phyloP scores from a whole-genome alignment of 2,888 invertebrate species.

The Nephrotoma flavescens region DNA sequence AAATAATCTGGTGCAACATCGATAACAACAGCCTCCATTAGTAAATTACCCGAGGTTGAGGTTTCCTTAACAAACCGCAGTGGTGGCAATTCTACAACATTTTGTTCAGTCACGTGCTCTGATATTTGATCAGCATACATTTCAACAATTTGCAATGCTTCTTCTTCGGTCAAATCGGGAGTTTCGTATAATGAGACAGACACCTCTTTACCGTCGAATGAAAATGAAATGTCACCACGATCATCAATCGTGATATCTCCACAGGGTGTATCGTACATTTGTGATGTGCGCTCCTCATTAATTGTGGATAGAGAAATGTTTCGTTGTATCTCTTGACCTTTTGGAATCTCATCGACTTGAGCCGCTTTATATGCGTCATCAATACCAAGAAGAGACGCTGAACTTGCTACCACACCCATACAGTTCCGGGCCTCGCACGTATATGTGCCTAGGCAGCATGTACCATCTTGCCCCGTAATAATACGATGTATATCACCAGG shows the following conservation, averaged over 20 bases:
- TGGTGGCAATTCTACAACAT: conserved; percentile 74
- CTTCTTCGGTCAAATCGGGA: conserved; percentile 82
- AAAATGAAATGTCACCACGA: conserved; percentile 75
- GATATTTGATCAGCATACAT: conserved; percentile 90
- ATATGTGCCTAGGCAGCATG: conserved; percentile 78
- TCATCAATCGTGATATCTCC: conserved; percentile 65
- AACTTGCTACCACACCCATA: conserved; percentile 80
- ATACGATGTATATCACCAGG: conserved; percentile 85
- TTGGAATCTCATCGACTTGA: conserved; percentile 35
- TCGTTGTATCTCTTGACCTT: conserved; percentile 35
- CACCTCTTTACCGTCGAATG: conserved; percentile 83
- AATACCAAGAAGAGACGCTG: conserved; percentile 74
- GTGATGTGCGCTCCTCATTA: conserved; percentile 79
- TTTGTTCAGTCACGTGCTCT: conserved; percentile 73
- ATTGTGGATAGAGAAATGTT: conserved; percentile 81
- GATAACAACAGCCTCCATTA: conserved; percentile 85
- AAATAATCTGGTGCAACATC: conserved; percentile 80
- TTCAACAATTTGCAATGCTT: conserved; percentile 80
- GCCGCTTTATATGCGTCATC: conserved; percentile 53
- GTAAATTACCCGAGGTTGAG: conserved; percentile 69
- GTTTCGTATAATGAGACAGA: conserved; percentile 85
- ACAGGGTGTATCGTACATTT: conserved; percentile 70
- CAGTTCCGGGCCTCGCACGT: conserved; percentile 84
- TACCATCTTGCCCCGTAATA: conserved; percentile 79
- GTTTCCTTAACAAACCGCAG: conserved; percentile 79